Conservation (phyloP, 2,797 vertebrate species). For the Microctenopoma lineatum region DNA sequence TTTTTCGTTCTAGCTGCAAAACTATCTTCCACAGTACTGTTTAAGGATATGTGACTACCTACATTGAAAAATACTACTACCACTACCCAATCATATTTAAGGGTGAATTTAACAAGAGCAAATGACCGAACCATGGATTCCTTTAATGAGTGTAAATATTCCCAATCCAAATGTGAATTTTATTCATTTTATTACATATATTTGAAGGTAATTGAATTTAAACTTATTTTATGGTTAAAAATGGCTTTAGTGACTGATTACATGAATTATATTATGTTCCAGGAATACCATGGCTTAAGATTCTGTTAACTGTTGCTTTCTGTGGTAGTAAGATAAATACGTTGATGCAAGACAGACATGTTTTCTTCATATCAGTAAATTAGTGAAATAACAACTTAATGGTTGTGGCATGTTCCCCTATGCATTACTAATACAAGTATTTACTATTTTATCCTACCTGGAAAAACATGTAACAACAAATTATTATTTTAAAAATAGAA, state of each 20-base stretch:
- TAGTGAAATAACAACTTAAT: background rate
- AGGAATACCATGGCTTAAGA: background rate
- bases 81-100: background rate
- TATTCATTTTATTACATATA: too few species aligned
- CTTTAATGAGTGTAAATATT: background rate
- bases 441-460: background rate
- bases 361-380: background rate
- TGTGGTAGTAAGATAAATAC: background rate
- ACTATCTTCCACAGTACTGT: background rate
- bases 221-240: background rate
- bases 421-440: background rate
- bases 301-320: background rate
- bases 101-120: background rate
- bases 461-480: background rate
- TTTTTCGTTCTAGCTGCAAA: slow-evolving; percentile 7
- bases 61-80: slow-evolving; percentile 1
- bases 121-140: background rate
- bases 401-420: background rate
- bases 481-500: background rate
- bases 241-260: background rate
- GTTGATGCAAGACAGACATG: background rate
- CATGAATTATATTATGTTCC: background rate
- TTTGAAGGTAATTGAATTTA: background rate
- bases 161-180: background rate
- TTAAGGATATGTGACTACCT: background rate